A percentile compares a stretch with the other conserved stretches of the same genome.
These are phyloP conservation scores for Teleiodes luculella DNA, from an alignment of 2,888 invertebrate species.

Conservation along the genomic window DNA sequence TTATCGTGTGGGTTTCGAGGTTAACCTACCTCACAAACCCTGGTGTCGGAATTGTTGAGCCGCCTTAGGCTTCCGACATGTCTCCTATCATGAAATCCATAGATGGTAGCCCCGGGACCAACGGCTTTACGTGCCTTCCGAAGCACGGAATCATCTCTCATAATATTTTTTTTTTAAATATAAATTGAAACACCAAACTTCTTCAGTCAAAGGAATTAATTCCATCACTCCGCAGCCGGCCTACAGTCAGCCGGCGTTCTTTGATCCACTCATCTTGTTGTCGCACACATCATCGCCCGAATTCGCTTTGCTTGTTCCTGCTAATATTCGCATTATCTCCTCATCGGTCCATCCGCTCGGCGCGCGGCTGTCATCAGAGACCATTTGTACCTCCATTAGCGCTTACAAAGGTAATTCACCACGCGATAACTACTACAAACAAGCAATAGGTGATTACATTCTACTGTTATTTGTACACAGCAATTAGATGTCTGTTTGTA, in stretches of 20 bases:
- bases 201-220: no score
- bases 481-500: constrained; percentile 32
- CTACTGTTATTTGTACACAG: constrained; percentile 16
- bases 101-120: no score
- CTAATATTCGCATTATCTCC: constrained; percentile 3
- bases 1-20: no score
- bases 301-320: background rate
- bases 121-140: no score
- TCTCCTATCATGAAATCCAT: no score
- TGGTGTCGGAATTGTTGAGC: no score
- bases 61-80: no score
- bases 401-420: constrained; percentile 11
- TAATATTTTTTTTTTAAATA: no score
- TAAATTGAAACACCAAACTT: background rate
- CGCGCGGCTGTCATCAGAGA: background rate
- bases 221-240: no score
- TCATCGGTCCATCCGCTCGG: background rate
- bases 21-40: no score
- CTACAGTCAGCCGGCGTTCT: no score
- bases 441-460: background rate
- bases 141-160: no score
- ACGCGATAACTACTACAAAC: background rate
- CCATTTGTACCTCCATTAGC: constrained; percentile 10
- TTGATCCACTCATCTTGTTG: background rate
- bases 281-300: background rate